phyloP scores from a whole-genome alignment of 2,113 vertebrate species.

The Phrynosoma blainvillii region DNA sequence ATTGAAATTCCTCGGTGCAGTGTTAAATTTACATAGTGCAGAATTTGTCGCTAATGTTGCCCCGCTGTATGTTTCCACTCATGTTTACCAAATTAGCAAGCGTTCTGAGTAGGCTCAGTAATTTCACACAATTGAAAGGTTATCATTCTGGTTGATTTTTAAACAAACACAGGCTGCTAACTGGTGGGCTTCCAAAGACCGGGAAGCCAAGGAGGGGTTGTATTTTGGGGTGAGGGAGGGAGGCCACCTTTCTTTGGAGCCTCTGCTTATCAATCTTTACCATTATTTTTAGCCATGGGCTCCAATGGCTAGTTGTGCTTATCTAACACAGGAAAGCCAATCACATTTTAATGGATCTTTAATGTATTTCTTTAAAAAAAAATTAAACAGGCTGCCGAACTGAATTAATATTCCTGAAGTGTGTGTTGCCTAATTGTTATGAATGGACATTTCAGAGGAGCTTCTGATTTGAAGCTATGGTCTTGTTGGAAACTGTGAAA shows the following conservation, averaged over 20 bases:
- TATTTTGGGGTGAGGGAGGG: not conserved
- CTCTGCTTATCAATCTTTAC: not conserved
- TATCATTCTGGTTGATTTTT: not conserved
- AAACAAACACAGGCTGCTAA: not conserved
- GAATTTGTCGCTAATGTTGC: slow-evolving; percentile 71
- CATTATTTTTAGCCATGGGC: not conserved
- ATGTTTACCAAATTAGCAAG: slow-evolving; percentile 37
- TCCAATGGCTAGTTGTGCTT: not conserved
- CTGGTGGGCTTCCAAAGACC: not conserved
- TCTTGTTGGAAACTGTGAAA: not conserved
- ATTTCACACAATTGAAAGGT: slow-evolving; percentile 15
- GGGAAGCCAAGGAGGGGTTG: too few species aligned
- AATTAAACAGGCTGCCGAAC: not conserved
- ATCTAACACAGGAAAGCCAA: not conserved
- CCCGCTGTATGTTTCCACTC: slow-evolving; percentile 76
- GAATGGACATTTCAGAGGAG: not conserved
- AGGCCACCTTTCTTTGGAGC: not conserved
- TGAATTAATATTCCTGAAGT: slow-evolving; percentile 2
- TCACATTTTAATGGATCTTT: not conserved
- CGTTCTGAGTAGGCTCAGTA: slow-evolving; percentile 12
- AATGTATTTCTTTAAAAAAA: not conserved
- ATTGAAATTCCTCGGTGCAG: slow-evolving; percentile 77
- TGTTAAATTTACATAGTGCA: slow-evolving; percentile 79
- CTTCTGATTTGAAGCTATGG: not conserved
- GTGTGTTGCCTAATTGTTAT: not conserved